phyloP scores from a whole-genome alignment of 1,140 invertebrate genomes.

The Gryon sp. region DNA sequence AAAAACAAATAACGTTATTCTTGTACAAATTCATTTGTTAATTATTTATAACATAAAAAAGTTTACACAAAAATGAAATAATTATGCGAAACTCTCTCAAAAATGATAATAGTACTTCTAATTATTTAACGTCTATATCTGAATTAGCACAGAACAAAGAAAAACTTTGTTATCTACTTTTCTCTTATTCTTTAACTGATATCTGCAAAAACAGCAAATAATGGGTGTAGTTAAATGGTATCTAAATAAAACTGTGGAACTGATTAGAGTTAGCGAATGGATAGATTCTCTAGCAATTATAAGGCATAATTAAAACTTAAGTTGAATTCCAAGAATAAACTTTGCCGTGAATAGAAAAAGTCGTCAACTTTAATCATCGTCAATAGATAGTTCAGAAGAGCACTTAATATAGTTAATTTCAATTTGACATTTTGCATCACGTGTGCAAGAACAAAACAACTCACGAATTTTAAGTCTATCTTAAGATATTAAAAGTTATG shows the following conservation, averaged over 20 bases:
- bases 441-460: constrained; percentile 45
- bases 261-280: constrained; percentile 36
- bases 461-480: constrained; percentile 34
- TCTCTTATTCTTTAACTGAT: constrained; percentile 5
- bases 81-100: too few species aligned
- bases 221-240: constrained; percentile 10
- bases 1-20: too few species aligned
- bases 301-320: constrained; percentile 48
- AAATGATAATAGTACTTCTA: too few species aligned
- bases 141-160: neutral
- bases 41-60: too few species aligned
- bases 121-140: too few species aligned
- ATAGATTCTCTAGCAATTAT: constrained; percentile 27
- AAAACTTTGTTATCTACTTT: neutral
- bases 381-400: constrained; percentile 40
- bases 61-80: too few species aligned
- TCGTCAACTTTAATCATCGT: constrained; percentile 38
- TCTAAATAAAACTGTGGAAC: constrained; percentile 22
- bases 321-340: constrained; percentile 50
- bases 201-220: constrained; percentile 11
- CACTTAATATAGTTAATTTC: constrained; percentile 52
- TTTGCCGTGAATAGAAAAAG: constrained; percentile 43
- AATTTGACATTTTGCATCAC: constrained; percentile 44
- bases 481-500: constrained; percentile 53
- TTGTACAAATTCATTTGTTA: too few species aligned